These are phyloP conservation scores for Gobio occitaniae DNA, from an alignment of 2,797 vertebrate genomes.

Conservation along the genomic window DNA sequence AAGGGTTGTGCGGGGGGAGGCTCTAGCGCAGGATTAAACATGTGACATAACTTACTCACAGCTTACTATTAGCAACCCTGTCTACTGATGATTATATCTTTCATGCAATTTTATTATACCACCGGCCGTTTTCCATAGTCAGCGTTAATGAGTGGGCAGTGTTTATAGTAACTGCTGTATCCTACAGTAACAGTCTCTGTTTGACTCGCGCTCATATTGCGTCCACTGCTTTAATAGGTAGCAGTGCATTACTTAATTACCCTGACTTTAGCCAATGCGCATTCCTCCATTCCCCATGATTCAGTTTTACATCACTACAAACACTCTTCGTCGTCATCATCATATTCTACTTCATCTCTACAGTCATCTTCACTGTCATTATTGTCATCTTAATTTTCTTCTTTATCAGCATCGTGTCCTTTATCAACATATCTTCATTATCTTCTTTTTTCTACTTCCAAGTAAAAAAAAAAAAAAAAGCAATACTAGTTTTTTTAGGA, in stretches of 20 bases:
- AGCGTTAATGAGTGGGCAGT: constrained; percentile 36
- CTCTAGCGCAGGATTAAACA: constrained; percentile 50
- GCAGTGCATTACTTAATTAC: constrained; percentile 39
- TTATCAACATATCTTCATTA: not conserved
- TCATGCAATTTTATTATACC: not conserved
- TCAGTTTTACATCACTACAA: not conserved
- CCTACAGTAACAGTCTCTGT: constrained; percentile 29
- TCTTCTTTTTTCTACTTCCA: not conserved
- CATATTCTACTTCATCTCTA: not conserved
- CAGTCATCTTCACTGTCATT: not conserved
- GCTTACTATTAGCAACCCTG: not conserved
- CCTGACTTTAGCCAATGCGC: not conserved
- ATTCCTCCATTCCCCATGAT: not conserved
- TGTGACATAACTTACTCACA: constrained; percentile 58
- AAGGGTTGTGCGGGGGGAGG: constrained; percentile 5
- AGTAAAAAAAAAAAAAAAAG: not conserved
- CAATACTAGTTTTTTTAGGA: not conserved
- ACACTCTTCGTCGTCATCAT: not conserved
- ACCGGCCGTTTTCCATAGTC: not conserved
- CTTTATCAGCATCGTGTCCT: not conserved
- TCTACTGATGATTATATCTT: not conserved
- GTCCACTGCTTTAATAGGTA: constrained; percentile 19
- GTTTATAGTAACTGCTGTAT: constrained; percentile 37
- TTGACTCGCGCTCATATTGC: not conserved
- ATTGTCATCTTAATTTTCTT: not conserved